Percentiles rank a stretch among this genome's conserved stretches.
Conservation (phyloP, 1,140 invertebrate genomes). For the honey bee (Apis mellifera) region DNA sequence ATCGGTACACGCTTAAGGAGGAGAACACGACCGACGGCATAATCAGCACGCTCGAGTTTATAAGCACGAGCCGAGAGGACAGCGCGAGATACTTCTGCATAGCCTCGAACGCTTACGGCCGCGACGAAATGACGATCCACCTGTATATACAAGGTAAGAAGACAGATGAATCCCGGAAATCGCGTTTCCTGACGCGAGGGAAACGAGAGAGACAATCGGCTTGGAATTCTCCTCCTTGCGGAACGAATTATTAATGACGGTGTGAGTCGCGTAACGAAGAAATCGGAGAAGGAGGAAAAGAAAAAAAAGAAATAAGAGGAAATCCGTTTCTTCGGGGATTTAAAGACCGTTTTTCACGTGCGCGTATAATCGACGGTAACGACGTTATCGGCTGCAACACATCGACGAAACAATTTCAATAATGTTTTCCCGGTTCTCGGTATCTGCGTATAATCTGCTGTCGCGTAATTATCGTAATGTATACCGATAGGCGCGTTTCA, state of each 20-base stretch:
- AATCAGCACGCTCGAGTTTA: constrained; percentile 91
- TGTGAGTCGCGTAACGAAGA: not conserved
- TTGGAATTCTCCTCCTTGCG: not conserved
- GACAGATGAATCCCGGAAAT: not conserved
- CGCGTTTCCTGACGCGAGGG: not conserved
- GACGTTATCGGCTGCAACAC: constrained; percentile 37
- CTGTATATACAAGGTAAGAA: constrained; percentile 92
- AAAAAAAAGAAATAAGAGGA: not conserved
- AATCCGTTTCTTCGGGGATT: not conserved
- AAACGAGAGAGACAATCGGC: not conserved
- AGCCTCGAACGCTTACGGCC: constrained; percentile 93
- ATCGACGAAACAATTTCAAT: constrained; percentile 49
- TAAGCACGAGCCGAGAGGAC: constrained; percentile 92
- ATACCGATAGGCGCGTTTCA: constrained; percentile 26
- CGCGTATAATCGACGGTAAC: constrained; percentile 21
- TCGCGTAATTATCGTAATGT: constrained; percentile 64
- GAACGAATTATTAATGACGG: constrained; percentile 6
- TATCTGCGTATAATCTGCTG: constrained; percentile 38
- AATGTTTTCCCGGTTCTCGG: constrained; percentile 37
- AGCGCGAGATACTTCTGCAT: constrained; percentile 94
- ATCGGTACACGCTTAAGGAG: constrained; percentile 79
- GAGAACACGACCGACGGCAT: constrained; percentile 84
- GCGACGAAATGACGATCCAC: constrained; percentile 95
- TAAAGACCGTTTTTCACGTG: not conserved
- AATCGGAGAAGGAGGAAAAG: not conserved